A percentile compares a stretch with the other conserved stretches of the same genome.
Conservation (phyloP, 2,113 vertebrate genomes). For the Helogale parvula region DNA sequence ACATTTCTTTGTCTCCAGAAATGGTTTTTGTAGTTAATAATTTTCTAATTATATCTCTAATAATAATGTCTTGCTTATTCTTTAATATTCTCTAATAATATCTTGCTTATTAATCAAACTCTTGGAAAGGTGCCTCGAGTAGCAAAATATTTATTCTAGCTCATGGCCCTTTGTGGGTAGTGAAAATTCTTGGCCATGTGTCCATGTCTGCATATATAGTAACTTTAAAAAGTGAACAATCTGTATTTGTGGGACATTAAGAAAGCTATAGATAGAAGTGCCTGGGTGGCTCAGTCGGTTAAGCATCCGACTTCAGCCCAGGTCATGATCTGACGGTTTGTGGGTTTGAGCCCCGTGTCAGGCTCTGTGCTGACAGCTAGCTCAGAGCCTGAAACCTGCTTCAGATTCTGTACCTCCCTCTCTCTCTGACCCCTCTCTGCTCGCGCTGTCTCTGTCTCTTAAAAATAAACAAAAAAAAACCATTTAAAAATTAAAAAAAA, state of each 20-base stretch:
- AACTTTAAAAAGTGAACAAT: slow-evolving; percentile 10
- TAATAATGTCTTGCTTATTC: background rate
- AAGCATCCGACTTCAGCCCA: no score
- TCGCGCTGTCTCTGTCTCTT: no score
- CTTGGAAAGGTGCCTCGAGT: slow-evolving; percentile 22
- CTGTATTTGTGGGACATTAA: background rate
- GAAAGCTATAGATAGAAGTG: background rate
- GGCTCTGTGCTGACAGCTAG: no score
- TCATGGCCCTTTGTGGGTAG: background rate
- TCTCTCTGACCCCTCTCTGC: no score
- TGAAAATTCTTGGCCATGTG: background rate
- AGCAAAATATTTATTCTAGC: slow-evolving; percentile 38
- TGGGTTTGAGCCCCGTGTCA: no score
- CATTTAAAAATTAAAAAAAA: background rate
- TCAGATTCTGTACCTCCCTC: no score
- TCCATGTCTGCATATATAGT: background rate
- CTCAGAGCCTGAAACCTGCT: no score
- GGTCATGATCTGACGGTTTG: no score
- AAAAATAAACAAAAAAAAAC: no score
- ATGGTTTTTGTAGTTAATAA: slow-evolving; percentile 46
- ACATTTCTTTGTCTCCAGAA: slow-evolving; percentile 19
- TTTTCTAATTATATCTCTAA: background rate
- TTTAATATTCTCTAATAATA: slow-evolving; percentile 30
- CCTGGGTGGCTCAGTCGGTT: no score
- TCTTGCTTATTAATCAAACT: slow-evolving; percentile 2